Base-by-base conservation (phyloP, 2,888 invertebrate species). In the Drosophila diplacantha region DNA sequence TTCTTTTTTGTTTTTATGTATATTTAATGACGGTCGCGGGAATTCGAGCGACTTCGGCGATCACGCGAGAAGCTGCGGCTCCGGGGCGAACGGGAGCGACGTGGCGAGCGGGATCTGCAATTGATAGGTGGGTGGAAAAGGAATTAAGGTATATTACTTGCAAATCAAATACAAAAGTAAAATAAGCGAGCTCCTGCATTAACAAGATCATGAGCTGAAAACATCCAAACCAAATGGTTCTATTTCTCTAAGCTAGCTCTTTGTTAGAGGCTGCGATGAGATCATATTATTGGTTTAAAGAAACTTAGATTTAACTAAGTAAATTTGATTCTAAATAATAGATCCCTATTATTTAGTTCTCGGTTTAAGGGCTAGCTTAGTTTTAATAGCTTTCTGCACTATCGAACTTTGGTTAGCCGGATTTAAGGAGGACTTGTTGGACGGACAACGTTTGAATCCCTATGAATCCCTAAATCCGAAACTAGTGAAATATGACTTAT, bases 1-100 rank as follows among this genome's bases (percentile, higher is more conserved):
- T 29, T 29, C 1, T 11, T 29, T 29, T 22, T 39, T 14, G 7
- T 18, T 7, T 29, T 44, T 31, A 6, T 20, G 8, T 31, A 31
- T 9, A 29, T n/a, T 85, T 88, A 91, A 81, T 90, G 90, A 44
- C 91, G 89, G 81, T 91, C 90, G 70, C 91, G 88, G 18, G 91
- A 91, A 81, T 90, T 90, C 37, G 90, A 90, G 72, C 90, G 89
- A 85, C 90, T 90, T 66, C 90, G 87, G 70, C 90, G 88, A 79
- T 91, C 90, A 66, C 90, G 87, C 72, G 90, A 90, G 71, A 90
- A 89, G 74, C 90, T 90, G 60, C 88, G 83, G 73, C 90, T 90
- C 64, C 88, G 83, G n/a, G 75, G 73, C 29, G 73, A 55, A 31
- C 74, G 76, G 24, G 87, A 85, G 31, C 87, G 87, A 26, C 87